These are phyloP conservation scores for Sebastes nivosus DNA, from an alignment of 2,797 vertebrate genomes.

Conservation along the genomic window DNA sequence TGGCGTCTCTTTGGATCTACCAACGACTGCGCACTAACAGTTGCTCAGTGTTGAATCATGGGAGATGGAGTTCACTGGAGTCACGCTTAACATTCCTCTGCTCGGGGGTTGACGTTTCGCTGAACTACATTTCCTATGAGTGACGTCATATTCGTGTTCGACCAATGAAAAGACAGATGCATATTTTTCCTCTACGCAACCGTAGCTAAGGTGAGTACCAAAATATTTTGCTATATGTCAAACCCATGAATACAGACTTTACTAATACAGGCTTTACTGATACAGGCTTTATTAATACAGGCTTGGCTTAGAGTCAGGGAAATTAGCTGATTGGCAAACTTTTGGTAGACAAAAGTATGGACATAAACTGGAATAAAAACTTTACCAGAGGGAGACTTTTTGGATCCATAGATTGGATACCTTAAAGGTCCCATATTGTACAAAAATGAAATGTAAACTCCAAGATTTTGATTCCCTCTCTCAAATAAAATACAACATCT, in stretches of 20 bases:
- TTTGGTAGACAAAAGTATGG: not conserved
- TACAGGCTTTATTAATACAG: too few species aligned
- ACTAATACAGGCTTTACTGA: too few species aligned
- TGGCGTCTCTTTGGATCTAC: conserved; percentile 29
- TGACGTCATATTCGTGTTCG: not conserved
- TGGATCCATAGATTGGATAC: too few species aligned
- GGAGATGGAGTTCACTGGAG: conserved; percentile 67
- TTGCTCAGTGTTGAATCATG: conserved; percentile 59
- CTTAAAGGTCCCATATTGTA: too few species aligned
- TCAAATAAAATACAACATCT: too few species aligned
- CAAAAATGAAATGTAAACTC: too few species aligned
- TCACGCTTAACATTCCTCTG: accelerated
- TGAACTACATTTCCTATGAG: conserved; percentile 72
- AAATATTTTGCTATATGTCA: conserved; percentile 48
- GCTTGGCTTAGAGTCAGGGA: not conserved
- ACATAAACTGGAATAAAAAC: too few species aligned
- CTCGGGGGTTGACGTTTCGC: accelerated
- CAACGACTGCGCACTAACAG: conserved; percentile 57
- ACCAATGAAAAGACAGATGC: conserved; percentile 7
- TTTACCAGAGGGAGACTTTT: too few species aligned
- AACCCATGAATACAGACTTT: not conserved
- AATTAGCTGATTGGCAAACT: not conserved
- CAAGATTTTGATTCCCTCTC: too few species aligned
- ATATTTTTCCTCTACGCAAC: conserved; percentile 36
- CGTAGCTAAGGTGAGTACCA: conserved; percentile 43